A percentile compares a stretch with the other conserved stretches of the same genome.
Evolutionary conservation across 2,797 vertebrate genomes (phyloP).

Genomic region (Melanotaenia trifasciata): DNA sequence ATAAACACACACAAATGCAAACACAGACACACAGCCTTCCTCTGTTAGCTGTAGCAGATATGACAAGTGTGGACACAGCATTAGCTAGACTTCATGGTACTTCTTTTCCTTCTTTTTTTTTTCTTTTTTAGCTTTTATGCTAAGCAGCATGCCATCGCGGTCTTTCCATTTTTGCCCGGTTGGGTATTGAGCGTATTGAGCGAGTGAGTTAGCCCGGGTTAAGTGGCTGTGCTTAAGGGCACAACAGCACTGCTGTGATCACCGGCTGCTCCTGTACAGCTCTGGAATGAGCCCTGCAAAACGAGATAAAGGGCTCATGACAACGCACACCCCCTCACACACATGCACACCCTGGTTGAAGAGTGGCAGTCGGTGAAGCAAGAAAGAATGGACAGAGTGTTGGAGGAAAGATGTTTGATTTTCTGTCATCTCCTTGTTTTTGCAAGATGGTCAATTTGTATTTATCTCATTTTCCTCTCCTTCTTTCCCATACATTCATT

Average conservation of each 20-base stretch:
- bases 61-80: slow-evolving; percentile 70
- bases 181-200: slow-evolving; percentile 79
- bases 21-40: slow-evolving; percentile 26
- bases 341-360: slow-evolving; percentile 1
- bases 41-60: slow-evolving; percentile 58
- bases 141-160: slow-evolving; percentile 70
- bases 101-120: slow-evolving; percentile 43
- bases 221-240: slow-evolving; percentile 82
- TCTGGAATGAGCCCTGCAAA: slow-evolving; percentile 65
- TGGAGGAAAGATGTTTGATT: slow-evolving; percentile 65
- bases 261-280: slow-evolving; percentile 63
- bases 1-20: slow-evolving; percentile 26
- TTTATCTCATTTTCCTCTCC: slow-evolving; percentile 61
- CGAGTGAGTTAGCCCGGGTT: slow-evolving; percentile 80
- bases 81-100: slow-evolving; percentile 45
- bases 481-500: slow-evolving; percentile 52
- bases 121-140: slow-evolving; percentile 68
- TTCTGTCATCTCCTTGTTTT: slow-evolving; percentile 76
- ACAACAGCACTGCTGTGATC: slow-evolving; percentile 75
- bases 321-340: slow-evolving; percentile 31
- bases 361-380: slow-evolving; percentile 18
- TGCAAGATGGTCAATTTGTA: slow-evolving; percentile 68
- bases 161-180: slow-evolving; percentile 73
- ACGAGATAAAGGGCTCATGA: slow-evolving; percentile 71
- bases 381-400: slow-evolving; percentile 25